phyloP scores from a whole-genome alignment of 1,140 invertebrate genomes.

The Leptoteleia sp. region DNA sequence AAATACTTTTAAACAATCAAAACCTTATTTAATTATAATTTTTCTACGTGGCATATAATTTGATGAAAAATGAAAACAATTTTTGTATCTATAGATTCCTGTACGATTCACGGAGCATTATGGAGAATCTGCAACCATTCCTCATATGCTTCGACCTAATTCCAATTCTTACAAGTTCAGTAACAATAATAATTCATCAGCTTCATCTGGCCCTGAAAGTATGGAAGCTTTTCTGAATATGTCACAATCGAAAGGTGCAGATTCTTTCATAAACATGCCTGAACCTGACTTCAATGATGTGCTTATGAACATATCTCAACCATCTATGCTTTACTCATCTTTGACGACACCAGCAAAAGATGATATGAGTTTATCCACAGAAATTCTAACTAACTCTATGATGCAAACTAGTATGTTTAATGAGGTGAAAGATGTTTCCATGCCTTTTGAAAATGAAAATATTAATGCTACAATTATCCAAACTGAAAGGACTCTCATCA shows the following conservation, averaged over 20 bases:
- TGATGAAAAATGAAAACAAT: too few relatives aligned
- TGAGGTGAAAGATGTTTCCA: constrained; percentile 59
- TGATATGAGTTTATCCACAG: constrained; percentile 41
- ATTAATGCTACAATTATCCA: constrained; percentile 25
- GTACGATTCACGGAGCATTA: constrained; percentile 32
- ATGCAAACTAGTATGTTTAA: constrained; percentile 76
- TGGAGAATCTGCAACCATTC: constrained; percentile 31
- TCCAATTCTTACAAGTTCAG: constrained; percentile 8
- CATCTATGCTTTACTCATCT: constrained; percentile 73
- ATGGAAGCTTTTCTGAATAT: constrained; percentile 76
- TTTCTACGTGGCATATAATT: too few relatives aligned
- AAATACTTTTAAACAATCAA: too few relatives aligned
- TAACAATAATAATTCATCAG: background rate
- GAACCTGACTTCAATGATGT: constrained; percentile 72
- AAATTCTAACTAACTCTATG: constrained; percentile 75
- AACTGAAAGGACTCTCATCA: constrained; percentile 6
- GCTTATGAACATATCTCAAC: constrained; percentile 75
- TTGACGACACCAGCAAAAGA: constrained; percentile 61
- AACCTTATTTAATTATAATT: too few relatives aligned
- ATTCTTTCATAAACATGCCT: constrained; percentile 74
- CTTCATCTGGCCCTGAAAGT: constrained; percentile 71
- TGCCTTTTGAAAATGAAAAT: constrained; percentile 34
- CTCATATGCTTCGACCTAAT: constrained; percentile 57
- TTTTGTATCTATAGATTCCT: too few relatives aligned
- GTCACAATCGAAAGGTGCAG: constrained; percentile 74